These are phyloP conservation scores for Eulacestoma nigropectus DNA, from an alignment of 2,113 vertebrate species.

Conservation along the genomic window DNA sequence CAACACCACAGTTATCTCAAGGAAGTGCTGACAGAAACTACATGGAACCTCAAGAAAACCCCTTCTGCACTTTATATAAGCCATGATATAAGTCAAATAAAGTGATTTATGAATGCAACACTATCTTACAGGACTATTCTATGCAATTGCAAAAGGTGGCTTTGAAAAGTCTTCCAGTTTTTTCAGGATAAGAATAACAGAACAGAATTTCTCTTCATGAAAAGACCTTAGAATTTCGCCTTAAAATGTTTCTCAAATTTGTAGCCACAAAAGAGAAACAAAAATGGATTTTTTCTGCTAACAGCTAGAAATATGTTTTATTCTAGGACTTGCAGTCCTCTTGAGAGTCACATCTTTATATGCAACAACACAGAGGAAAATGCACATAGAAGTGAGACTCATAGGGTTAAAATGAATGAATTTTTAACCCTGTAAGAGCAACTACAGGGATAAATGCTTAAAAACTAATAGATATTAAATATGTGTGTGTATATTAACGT, in stretches of 20 bases:
- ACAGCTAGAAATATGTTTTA: background rate
- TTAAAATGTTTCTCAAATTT: background rate
- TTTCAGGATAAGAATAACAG: background rate
- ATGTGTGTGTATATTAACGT: background rate
- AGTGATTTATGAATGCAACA: background rate
- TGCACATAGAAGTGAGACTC: background rate
- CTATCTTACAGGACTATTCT: background rate
- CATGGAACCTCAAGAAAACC: accelerated
- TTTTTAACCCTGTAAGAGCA: background rate
- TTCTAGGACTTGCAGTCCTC: background rate
- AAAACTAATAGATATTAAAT: background rate
- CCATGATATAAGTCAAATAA: background rate
- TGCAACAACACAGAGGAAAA: background rate
- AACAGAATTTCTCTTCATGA: background rate
- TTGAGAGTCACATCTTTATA: background rate
- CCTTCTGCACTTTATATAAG: background rate
- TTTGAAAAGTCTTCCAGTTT: background rate
- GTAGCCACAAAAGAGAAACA: background rate
- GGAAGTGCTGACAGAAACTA: background rate
- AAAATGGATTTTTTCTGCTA: background rate
- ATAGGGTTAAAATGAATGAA: background rate
- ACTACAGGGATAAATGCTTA: background rate
- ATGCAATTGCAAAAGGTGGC: background rate
- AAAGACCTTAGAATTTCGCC: background rate
- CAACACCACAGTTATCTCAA: background rate